phyloP scores from a whole-genome alignment of 2,113 vertebrate genomes.

The Falcunculus frontatus region DNA sequence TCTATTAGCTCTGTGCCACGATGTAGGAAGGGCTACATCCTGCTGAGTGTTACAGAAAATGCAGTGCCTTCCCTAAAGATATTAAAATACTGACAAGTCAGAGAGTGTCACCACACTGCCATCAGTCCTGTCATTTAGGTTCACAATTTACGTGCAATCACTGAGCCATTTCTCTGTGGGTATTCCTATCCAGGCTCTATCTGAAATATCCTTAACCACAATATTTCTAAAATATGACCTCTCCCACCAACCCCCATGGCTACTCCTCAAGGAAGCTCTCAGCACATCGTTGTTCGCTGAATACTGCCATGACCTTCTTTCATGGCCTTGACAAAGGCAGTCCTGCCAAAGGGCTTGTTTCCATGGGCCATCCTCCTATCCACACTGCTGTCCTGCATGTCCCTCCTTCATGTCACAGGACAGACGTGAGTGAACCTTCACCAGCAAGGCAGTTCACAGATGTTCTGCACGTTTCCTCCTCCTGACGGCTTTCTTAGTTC shows the following conservation, averaged over 20 bases:
- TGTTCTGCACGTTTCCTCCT: fast-evolving
- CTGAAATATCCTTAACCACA: background rate
- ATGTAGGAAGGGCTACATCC: background rate
- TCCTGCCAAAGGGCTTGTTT: background rate
- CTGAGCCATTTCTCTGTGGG: background rate
- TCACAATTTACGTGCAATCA: background rate
- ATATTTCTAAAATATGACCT: background rate
- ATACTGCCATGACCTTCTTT: background rate
- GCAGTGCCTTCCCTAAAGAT: background rate
- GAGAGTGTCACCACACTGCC: background rate
- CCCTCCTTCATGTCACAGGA: background rate
- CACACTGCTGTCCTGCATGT: background rate
- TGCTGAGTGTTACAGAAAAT: background rate
- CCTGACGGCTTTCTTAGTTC: background rate
- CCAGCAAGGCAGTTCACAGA: background rate
- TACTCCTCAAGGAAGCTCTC: background rate
- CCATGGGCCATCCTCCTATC: background rate
- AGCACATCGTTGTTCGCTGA: background rate
- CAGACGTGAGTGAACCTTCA: background rate
- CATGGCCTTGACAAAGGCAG: background rate
- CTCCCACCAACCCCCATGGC: background rate
- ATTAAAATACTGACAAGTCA: background rate
- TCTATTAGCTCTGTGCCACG: background rate
- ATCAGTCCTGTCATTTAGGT: background rate
- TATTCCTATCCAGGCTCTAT: background rate